phyloP scores from a whole-genome alignment of 2,113 vertebrate genomes.

The Orthonyx spaldingii region DNA sequence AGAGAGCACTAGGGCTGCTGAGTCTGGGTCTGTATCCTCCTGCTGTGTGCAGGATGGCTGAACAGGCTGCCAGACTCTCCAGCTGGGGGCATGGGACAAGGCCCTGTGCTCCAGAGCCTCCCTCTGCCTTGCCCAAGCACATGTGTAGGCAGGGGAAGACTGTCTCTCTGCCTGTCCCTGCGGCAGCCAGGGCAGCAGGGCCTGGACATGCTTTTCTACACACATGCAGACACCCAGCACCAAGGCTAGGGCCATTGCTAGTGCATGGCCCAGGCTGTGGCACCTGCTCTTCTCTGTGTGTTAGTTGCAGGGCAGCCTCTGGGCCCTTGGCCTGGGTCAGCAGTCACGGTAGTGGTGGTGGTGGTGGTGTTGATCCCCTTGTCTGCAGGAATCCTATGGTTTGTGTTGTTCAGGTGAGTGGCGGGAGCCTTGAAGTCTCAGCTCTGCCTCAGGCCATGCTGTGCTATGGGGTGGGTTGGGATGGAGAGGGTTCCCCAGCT shows the following conservation, averaged over 20 bases:
- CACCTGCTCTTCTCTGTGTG: neutral
- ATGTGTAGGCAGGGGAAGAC: neutral
- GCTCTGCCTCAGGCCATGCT: neutral
- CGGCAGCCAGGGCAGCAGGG: neutral
- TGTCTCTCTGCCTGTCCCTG: neutral
- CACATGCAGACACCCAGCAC: fast-evolving
- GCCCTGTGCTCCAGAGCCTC: neutral
- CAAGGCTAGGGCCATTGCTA: too few relatives aligned
- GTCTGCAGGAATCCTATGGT: neutral
- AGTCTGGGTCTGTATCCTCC: neutral
- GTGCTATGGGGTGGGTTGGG: neutral
- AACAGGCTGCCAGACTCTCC: neutral
- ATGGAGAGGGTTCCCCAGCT: neutral
- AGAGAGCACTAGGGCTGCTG: neutral
- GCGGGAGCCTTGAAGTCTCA: neutral
- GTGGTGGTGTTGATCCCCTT: neutral
- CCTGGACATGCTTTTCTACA: fast-evolving
- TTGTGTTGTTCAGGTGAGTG: neutral
- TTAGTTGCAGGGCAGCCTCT: neutral
- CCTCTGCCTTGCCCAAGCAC: neutral
- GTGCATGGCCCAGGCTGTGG: fast-evolving
- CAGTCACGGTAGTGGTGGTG: neutral
- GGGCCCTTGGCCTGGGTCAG: neutral
- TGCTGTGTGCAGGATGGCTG: neutral
- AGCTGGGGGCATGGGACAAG: neutral